Percentiles rank a stretch among this genome's conserved stretches.
Evolutionary conservation across 2,797 vertebrate genomes (phyloP).

Genomic region (Carcharodon carcharias): DNA sequence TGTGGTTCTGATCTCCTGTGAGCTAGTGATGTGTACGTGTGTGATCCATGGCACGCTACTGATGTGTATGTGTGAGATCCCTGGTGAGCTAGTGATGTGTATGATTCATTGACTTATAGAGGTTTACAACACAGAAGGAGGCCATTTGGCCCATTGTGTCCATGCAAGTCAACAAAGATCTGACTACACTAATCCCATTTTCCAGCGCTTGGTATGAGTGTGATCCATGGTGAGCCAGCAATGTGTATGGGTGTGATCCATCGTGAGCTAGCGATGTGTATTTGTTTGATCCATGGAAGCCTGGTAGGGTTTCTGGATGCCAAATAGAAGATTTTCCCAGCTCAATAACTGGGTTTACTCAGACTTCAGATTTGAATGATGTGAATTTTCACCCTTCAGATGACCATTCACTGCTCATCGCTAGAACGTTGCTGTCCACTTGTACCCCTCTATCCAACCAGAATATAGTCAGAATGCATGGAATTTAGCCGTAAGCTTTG

Average conservation of each 20-base stretch:
- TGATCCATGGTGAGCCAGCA: neutral
- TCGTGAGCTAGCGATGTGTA: neutral
- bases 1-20: neutral
- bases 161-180: too few relatives aligned
- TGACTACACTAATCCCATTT: too few relatives aligned
- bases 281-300: neutral
- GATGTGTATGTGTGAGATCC: neutral
- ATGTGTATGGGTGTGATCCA: neutral
- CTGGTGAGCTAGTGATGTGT: neutral
- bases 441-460: neutral
- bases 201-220: too few relatives aligned
- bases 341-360: neutral
- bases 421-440: neutral
- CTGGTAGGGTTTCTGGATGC: neutral
- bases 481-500: neutral
- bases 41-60: neutral
- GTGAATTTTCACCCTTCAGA: neutral
- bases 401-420: neutral
- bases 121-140: too few relatives aligned
- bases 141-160: too few relatives aligned
- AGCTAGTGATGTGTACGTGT: neutral
- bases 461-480: neutral
- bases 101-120: neutral
- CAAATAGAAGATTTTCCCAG: neutral
- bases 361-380: neutral